Evolutionary conservation across 2,888 invertebrate species (phyloP), one percentile per base, ranked within the genome.

Genomic region (Drosophila multiciliata): DNA sequence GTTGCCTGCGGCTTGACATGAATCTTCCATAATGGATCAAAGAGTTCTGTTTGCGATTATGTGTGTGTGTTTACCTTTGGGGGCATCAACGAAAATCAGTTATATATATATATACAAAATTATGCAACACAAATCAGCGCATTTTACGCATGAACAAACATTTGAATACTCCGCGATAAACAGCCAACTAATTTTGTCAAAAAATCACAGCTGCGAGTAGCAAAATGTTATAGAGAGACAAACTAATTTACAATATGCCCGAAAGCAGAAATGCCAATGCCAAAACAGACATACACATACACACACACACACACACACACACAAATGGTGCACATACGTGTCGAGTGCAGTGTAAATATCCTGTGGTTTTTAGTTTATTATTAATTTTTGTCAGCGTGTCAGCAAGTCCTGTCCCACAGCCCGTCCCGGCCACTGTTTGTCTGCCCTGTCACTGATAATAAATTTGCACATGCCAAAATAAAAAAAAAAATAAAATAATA

Each of bases 361-460:
- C 89, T 80, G 87, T 78, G 89, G 89, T 78, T 87, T 87, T 89
- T 82, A 87, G 82, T 89, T 82, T 89, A 89, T 87, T 87, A 90
- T 85, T 85, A 89, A 90, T 87, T 87, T 90, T 87, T 90, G 87
- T 74, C 82, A 88, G 67, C 80, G 65, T 70, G 59, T 69, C 60
- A 45, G 60, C 29, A 71, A 70, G 58, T 75, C 45, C 65, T 60
- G 50, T 59, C 52, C 48, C 48, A 52, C 36, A 62, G 58, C 53
- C 45, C 68, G 58, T 9, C 58, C 53, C 68, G 58, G 12, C 58
- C 53, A 59, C 54, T 64, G 79, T 70, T 67, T 61, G 64, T 73
- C 89, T 88, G 82, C 58, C 48, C 82, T 82, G 90, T 90, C 89
- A 78, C 72, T 78, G 89, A 87, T 90, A 90, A 87, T 89, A 87